Evolutionary conservation across 2,888 invertebrate species (phyloP).

Genomic region (Sinhomidia bicolor): DNA sequence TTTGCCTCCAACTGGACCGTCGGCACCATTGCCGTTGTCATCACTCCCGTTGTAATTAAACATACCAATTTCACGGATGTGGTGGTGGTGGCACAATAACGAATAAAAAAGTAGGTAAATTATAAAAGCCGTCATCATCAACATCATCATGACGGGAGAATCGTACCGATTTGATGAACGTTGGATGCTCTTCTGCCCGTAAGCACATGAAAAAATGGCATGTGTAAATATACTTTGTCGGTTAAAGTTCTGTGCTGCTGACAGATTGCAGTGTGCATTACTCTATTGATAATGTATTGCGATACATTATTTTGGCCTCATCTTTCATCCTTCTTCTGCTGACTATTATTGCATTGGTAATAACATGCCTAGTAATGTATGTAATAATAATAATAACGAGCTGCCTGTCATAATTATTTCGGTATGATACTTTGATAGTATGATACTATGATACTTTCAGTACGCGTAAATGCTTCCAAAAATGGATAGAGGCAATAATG

Average conservation of each 20-base stretch:
- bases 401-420: too few relatives aligned
- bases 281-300: too few relatives aligned
- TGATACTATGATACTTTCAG: not conserved
- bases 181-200: not conserved
- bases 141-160: not conserved
- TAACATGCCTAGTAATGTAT: too few relatives aligned
- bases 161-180: not conserved
- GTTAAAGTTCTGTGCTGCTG: not conserved
- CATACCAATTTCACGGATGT: constrained; percentile 56
- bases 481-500: not conserved
- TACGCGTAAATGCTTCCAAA: not conserved
- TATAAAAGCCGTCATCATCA: not conserved
- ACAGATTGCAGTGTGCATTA: not conserved
- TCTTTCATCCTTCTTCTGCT: too few relatives aligned
- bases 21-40: not conserved
- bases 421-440: not conserved
- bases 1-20: not conserved
- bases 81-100: constrained; percentile 43
- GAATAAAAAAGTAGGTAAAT: not conserved
- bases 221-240: not conserved
- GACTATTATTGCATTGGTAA: too few relatives aligned
- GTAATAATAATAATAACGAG: too few relatives aligned
- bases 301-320: not conserved
- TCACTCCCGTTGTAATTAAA: not conserved
- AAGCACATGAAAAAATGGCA: not conserved